phyloP scores from a whole-genome alignment of 2,113 vertebrate species.

The Limanda limanda region DNA sequence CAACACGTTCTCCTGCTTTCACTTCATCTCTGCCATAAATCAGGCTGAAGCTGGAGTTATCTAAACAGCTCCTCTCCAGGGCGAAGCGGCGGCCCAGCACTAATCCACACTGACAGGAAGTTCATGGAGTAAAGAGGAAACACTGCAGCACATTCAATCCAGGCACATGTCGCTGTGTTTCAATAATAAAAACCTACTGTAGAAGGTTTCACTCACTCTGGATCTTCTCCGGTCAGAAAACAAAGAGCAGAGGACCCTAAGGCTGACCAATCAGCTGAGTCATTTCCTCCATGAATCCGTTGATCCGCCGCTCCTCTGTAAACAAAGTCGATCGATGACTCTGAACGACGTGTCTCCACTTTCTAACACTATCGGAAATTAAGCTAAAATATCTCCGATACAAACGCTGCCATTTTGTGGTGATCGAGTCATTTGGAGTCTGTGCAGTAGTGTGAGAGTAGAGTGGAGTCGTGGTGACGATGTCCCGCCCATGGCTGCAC shows the following conservation, averaged over 20 bases:
- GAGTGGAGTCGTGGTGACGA: no score
- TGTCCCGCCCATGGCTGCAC: no score
- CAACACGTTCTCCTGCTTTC: neutral
- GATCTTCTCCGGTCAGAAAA: neutral
- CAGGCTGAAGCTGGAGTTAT: constrained; percentile 35
- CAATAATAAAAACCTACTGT: constrained; percentile 16
- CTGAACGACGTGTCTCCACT: no score
- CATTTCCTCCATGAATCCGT: no score
- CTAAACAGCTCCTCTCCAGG: constrained; percentile 24
- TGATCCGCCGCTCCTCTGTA: no score
- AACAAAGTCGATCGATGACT: no score
- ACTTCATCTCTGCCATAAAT: constrained; percentile 14
- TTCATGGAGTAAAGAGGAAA: constrained; percentile 10
- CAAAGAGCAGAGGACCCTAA: neutral
- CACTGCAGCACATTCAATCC: neutral
- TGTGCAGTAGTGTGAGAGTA: no score
- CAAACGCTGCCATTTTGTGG: no score
- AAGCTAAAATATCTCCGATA: no score
- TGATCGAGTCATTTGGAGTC: no score
- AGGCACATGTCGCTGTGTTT: neutral
- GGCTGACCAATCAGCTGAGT: neutral
- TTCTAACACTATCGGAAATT: no score
- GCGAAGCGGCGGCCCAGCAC: constrained; percentile 22
- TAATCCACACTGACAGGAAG: constrained; percentile 50
- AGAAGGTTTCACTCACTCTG: neutral